These are phyloP conservation scores for Eira barbara DNA, from an alignment of 2,113 vertebrate genomes.

Conservation along the genomic window DNA sequence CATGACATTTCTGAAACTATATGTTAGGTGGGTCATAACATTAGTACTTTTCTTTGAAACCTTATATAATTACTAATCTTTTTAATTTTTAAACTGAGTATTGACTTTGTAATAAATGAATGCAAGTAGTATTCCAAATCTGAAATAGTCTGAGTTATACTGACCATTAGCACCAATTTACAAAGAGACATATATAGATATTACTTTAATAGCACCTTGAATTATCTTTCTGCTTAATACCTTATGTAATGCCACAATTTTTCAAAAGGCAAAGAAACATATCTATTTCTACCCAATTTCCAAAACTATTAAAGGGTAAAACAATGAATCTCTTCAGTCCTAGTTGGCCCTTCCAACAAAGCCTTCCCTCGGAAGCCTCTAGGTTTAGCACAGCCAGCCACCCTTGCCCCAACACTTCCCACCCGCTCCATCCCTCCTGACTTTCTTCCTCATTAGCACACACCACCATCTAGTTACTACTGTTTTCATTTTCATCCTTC, in stretches of 20 bases:
- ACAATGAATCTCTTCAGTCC: not conserved
- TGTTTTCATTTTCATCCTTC: not conserved
- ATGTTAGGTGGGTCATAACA: conserved; percentile 82
- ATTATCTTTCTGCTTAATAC: conserved; percentile 71
- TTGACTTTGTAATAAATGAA: conserved; percentile 87
- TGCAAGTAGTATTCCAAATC: conserved; percentile 81
- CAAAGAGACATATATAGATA: conserved; percentile 72
- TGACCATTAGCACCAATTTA: conserved; percentile 84
- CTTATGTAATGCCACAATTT: conserved; percentile 70
- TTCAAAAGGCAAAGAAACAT: conserved; percentile 64
- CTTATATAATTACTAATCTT: conserved; percentile 85
- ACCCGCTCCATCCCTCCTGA: rapidly evolving
- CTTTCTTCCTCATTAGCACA: not conserved
- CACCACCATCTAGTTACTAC: not conserved
- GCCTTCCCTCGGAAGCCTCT: rapidly evolving
- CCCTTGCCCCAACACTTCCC: rapidly evolving
- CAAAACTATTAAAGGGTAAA: conserved; percentile 7
- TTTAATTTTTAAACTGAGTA: conserved; percentile 85
- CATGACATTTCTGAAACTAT: conserved; percentile 80
- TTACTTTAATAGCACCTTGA: conserved; percentile 72
- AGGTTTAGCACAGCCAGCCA: rapidly evolving
- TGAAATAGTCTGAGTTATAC: conserved; percentile 76
- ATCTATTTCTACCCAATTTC: conserved; percentile 35
- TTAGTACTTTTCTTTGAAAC: conserved; percentile 84
- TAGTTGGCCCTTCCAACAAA: not conserved